Percentiles rank a stretch among this genome's conserved stretches.
phyloP scores from a whole-genome alignment of 2,113 vertebrate species.

The Oplegnathus fasciatus region DNA sequence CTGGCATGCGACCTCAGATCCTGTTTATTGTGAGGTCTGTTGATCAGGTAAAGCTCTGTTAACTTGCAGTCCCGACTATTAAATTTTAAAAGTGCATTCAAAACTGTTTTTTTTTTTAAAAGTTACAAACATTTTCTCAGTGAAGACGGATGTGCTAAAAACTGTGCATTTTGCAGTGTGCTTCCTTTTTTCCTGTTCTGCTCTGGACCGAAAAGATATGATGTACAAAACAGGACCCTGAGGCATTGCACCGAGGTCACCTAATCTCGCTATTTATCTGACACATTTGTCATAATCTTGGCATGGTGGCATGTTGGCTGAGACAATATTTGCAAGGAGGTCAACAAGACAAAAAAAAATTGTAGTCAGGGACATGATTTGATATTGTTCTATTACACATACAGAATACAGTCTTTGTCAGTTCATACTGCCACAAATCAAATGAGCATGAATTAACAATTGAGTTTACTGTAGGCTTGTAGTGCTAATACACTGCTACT shows the following conservation, averaged over 20 bases:
- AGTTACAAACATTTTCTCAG: background rate
- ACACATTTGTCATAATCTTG: constrained; percentile 29
- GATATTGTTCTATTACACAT: background rate
- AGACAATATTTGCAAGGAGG: background rate
- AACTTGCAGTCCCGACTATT: no score
- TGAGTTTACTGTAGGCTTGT: no score
- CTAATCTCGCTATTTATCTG: constrained; percentile 9
- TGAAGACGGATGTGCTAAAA: background rate
- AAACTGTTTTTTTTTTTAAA: background rate
- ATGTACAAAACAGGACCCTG: background rate
- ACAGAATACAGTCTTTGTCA: background rate
- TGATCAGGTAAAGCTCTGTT: background rate
- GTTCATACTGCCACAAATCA: no score
- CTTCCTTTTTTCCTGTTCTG: background rate
- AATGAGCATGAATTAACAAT: background rate
- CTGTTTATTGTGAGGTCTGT: background rate
- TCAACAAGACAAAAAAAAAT: background rate
- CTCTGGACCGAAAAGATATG: background rate
- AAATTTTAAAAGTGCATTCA: background rate
- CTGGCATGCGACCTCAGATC: background rate
- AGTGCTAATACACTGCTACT: background rate
- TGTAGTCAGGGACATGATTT: background rate
- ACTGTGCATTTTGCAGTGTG: background rate
- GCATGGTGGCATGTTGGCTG: background rate
- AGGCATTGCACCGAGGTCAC: background rate